Evolutionary conservation across 53 echinoderm and acorn worm species (phyloP).

Genomic region (Patiria pectinifera): DNA sequence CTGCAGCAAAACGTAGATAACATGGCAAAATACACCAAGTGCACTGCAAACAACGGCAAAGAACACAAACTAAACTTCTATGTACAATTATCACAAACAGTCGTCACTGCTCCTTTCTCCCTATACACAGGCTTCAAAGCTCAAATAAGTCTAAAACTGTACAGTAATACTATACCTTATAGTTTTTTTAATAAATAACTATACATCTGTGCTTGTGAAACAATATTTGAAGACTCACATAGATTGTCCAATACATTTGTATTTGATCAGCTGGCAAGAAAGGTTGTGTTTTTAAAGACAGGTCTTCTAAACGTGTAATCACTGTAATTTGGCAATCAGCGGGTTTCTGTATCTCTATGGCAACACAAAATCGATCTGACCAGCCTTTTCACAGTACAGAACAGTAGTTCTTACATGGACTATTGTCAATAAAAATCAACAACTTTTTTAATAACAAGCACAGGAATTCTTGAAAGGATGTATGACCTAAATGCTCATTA

Average conservation of each 20-base stretch:
- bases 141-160: not conserved
- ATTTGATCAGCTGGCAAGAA: not conserved
- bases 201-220: too few species aligned
- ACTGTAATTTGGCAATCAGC: not conserved
- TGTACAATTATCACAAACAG: not conserved
- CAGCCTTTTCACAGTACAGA: too few species aligned
- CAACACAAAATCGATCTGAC: too few species aligned
- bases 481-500: too few species aligned
- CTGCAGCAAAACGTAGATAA: not conserved
- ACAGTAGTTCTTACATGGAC: too few species aligned
- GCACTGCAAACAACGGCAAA: not conserved
- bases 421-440: too few species aligned
- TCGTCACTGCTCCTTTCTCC: not conserved
- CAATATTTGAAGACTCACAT: not conserved
- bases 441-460: too few species aligned
- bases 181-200: too few species aligned
- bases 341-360: not conserved
- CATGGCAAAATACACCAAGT: not conserved
- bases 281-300: not conserved
- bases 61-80: not conserved
- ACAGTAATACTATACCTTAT: too few species aligned
- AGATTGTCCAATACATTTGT: not conserved
- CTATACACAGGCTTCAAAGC: not conserved
- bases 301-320: not conserved
- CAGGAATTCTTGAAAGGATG: too few species aligned